A percentile compares a stretch with the other conserved stretches of the same genome.
Conservation (phyloP, 2,888 invertebrate species). For the Salticus scenicus region DNA sequence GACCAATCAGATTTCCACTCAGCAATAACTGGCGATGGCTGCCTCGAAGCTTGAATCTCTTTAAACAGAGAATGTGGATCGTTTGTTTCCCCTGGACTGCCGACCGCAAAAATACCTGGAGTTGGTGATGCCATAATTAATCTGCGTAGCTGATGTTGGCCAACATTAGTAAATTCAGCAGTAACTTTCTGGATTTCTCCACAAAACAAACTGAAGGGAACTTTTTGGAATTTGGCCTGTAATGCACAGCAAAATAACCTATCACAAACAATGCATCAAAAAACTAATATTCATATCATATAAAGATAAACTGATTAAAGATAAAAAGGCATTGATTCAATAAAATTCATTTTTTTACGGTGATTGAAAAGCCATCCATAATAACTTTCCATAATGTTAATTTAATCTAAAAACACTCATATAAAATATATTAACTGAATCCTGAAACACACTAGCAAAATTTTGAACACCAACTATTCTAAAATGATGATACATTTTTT, state of each 20-base stretch:
- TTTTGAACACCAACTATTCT: too few species aligned
- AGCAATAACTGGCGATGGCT: constrained; percentile 62
- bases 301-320: neutral
- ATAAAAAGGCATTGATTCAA: neutral
- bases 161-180: constrained; percentile 83
- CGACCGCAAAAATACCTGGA: constrained; percentile 82
- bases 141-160: constrained; percentile 72
- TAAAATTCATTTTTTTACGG: too few species aligned
- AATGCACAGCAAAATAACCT: constrained; percentile 67
- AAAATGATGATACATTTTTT: too few species aligned
- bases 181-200: constrained; percentile 84
- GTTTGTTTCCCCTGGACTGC: constrained; percentile 72
- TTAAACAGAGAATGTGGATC: constrained; percentile 32
- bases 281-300: neutral
- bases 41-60: constrained; percentile 33
- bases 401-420: too few species aligned
- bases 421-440: too few species aligned
- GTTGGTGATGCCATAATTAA: constrained; percentile 81
- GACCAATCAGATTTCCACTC: constrained; percentile 72
- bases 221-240: constrained; percentile 84
- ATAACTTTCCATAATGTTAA: too few species aligned
- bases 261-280: neutral
- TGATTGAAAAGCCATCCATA: too few species aligned
- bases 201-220: constrained; percentile 82
- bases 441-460: too few species aligned